Base-by-base conservation (phyloP, 2,113 vertebrate species). In the Oxyruncus cristatus region DNA sequence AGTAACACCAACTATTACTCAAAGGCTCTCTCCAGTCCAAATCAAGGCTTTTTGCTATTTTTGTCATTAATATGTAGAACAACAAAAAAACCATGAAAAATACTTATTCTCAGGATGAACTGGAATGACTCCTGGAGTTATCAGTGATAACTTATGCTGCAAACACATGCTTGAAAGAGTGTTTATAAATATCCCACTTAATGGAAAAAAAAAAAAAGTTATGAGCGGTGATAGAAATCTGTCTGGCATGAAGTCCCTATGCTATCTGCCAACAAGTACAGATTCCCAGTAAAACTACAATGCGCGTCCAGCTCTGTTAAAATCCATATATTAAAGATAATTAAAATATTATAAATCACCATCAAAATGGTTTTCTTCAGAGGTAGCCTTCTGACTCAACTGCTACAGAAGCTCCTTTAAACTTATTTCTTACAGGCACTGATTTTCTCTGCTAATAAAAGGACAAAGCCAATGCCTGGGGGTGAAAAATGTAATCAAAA, bases 161-260 rank as follows among this genome's bases (percentile, higher is more conserved):
- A 94, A 94, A 92, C 2, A 9, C 70, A 56, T 73, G 49, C 44
- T 82, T 88, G 39, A 87, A 88, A 83, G 37, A 70, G 15, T 72
- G 70, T 91, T 98, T 96, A 93, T 95, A 97, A 97, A 95, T 86
- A 90, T 50, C 85, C 53, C 35, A 62, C 67, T 96, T 95, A 89
- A 68, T 67, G 59, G 67, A 35, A 77, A 93, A 91, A 35, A 77
- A 93, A 91, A 24, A 81, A 88, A 84, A 46, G 22, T 73, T 59
- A 59, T 20, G 23, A 89, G 44, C 91, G 50, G 59, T 94, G 81
- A 93, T 94, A 93, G 88, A 88, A 97, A 89, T 90, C 50, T 83
- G 24, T 87, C 93, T 96, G 85, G 53, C 37, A 96, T 93, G 95
- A 68, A 66, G 73, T 7, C 58, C 56, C 14, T 23, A 53, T 17